phyloP scores from a whole-genome alignment of 1,140 invertebrate genomes.

The Archivesica marissinica region DNA sequence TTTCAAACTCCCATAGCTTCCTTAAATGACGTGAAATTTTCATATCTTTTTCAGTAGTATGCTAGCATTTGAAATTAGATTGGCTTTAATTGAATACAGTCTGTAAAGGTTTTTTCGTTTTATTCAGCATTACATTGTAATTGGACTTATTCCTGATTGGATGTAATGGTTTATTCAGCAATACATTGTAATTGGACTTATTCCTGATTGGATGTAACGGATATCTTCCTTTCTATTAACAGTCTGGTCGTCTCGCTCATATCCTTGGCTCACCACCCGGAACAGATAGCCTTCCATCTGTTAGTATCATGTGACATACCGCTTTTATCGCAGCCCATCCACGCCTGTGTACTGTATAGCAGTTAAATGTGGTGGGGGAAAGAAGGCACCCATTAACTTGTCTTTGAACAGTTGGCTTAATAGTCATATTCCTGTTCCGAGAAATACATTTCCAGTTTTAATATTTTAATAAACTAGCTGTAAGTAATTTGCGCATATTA shows the following conservation, averaged over 20 bases:
- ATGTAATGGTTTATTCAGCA: neutral
- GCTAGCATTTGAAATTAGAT: no score
- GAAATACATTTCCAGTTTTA: neutral
- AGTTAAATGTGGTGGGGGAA: no score
- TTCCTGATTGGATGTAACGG: neutral
- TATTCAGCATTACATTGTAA: neutral
- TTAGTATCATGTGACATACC: constrained; percentile 51
- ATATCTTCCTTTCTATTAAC: constrained; percentile 28
- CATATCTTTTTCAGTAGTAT: no score
- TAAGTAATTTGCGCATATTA: neutral
- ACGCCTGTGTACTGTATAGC: neutral
- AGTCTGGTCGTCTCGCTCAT: constrained; percentile 59
- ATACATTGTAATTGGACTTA: neutral
- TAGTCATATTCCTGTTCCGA: no score
- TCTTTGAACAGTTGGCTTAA: no score
- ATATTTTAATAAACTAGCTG: neutral
- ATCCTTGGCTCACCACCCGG: constrained; percentile 49
- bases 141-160: no score
- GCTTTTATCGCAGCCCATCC: constrained; percentile 1
- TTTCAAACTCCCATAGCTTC: no score
- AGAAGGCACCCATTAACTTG: no score
- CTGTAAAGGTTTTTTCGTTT: no score
- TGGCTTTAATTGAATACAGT: no score
- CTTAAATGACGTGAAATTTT: no score
- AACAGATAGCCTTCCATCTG: constrained; percentile 37